phyloP scores from a whole-genome alignment of 1,140 invertebrate species.

The Atta cephalotes region DNA sequence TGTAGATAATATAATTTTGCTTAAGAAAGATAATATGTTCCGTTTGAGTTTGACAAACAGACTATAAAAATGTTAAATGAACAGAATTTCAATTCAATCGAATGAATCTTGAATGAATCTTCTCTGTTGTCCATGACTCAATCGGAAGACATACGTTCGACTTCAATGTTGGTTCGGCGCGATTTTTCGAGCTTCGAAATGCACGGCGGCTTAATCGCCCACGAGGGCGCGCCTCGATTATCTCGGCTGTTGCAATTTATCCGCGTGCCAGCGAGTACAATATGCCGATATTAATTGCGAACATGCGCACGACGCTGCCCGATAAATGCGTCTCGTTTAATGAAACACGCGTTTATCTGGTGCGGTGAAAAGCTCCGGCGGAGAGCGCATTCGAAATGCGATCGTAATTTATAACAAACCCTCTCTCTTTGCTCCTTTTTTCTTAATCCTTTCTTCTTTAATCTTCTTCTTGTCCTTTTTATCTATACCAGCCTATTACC shows the following conservation, averaged over 20 bases:
- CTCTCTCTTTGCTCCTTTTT: not conserved
- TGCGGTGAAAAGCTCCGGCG: slow-evolving; percentile 51
- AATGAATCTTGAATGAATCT: not conserved
- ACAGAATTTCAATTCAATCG: not conserved
- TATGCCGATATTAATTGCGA: slow-evolving; percentile 63
- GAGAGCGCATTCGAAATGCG: slow-evolving; percentile 44
- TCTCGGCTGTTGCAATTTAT: slow-evolving; percentile 56
- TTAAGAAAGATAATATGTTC: not conserved
- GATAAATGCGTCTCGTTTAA: slow-evolving; percentile 62
- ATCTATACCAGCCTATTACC: not conserved
- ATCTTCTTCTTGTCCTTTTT: slow-evolving; percentile 5
- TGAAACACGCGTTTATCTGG: slow-evolving; percentile 60
- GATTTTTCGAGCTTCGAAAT: slow-evolving; percentile 29
- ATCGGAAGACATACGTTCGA: not conserved
- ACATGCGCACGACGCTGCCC: slow-evolving; percentile 55
- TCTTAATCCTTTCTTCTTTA: slow-evolving; percentile 49
- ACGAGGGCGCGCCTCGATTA: slow-evolving; percentile 31
- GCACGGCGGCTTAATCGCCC: slow-evolving; percentile 35
- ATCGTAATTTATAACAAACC: slow-evolving; percentile 51
- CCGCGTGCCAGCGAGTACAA: slow-evolving; percentile 51
- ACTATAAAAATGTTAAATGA: not conserved
- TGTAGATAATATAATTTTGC: not conserved
- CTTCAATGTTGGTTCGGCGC: not conserved
- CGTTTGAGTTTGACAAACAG: not conserved
- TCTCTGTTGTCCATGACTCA: not conserved